Conservation (phyloP, 2,888 invertebrate genomes). For the Sarcophaga carnaria region DNA sequence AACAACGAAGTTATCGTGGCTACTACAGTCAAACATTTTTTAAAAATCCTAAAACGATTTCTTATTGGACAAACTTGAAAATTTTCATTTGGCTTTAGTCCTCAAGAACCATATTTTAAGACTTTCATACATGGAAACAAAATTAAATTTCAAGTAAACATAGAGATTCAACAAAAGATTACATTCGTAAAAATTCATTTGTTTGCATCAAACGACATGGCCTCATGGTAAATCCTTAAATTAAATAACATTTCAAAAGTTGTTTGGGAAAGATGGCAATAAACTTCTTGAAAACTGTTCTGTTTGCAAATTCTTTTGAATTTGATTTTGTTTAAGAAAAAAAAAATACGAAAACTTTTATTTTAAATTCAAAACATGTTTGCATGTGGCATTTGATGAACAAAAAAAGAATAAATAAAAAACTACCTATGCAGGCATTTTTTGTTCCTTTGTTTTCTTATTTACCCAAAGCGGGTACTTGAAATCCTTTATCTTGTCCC, state of each 20-base stretch:
- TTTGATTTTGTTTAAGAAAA: not conserved
- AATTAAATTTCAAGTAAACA: no score
- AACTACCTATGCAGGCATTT: constrained; percentile 32
- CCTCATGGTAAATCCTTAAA: constrained; percentile 19
- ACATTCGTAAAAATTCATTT: not conserved
- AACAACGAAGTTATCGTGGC: no score
- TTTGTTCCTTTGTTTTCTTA: constrained; percentile 41
- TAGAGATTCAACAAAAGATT: not conserved
- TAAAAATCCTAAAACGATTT: no score
- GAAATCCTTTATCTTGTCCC: constrained; percentile 49
- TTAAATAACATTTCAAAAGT: constrained; percentile 8
- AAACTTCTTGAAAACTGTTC: constrained; percentile 34
- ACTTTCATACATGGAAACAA: no score
- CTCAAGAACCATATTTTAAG: no score
- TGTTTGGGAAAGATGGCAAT: constrained; percentile 1
- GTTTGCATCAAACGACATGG: not conserved
- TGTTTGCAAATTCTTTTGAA: constrained; percentile 30
- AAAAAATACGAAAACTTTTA: constrained; percentile 69
- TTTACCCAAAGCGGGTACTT: constrained; percentile 68
- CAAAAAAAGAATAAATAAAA: not conserved
- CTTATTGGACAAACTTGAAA: no score
- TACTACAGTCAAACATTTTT: no score
- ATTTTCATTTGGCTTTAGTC: no score
- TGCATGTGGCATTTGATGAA: constrained; percentile 70
- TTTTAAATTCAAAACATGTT: constrained; percentile 75